These are phyloP conservation scores for Drosophila ercepeae DNA, from an alignment of 1,140 invertebrate genomes.

Conservation along the genomic window DNA sequence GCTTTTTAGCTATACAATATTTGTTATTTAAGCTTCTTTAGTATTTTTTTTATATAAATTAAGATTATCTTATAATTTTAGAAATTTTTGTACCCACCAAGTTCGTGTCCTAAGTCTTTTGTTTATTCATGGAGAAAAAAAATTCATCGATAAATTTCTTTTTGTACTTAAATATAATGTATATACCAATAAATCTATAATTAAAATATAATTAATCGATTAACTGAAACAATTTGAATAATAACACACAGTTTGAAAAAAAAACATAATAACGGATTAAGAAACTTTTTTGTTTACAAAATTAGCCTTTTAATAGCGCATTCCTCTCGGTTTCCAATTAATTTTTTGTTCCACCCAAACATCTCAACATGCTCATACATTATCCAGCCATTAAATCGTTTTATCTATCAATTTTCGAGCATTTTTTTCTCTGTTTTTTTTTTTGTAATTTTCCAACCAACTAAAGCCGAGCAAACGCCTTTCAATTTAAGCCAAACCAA, in stretches of 20 bases:
- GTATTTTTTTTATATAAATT: too few relatives aligned
- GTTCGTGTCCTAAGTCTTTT: neutral
- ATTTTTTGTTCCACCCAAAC: neutral
- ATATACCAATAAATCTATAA: too few relatives aligned
- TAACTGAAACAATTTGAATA: too few relatives aligned
- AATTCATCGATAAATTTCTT: too few relatives aligned
- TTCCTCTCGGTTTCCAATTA: neutral
- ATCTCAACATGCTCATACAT: slow-evolving; percentile 6
- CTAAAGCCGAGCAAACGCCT: slow-evolving; percentile 12
- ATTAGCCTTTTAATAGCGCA: neutral
- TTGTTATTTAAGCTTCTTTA: too few relatives aligned
- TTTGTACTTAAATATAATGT: too few relatives aligned
- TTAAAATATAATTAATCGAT: too few relatives aligned
- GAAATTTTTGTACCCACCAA: neutral
- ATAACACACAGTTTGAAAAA: too few relatives aligned
- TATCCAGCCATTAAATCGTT: slow-evolving; percentile 6
- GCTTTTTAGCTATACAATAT: too few relatives aligned
- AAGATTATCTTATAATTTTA: too few relatives aligned
- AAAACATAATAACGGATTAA: neutral
- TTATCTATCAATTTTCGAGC: slow-evolving; percentile 32
- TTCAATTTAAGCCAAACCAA: slow-evolving; percentile 21
- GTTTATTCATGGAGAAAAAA: too few relatives aligned
- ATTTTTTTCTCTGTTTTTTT: slow-evolving; percentile 9
- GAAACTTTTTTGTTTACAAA: neutral
- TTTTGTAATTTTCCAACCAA: slow-evolving; percentile 3